Percentiles rank a stretch among this genome's conserved stretches.
phyloP scores from a whole-genome alignment of 2,113 vertebrate genomes.

The Ictalurus punctatus region DNA sequence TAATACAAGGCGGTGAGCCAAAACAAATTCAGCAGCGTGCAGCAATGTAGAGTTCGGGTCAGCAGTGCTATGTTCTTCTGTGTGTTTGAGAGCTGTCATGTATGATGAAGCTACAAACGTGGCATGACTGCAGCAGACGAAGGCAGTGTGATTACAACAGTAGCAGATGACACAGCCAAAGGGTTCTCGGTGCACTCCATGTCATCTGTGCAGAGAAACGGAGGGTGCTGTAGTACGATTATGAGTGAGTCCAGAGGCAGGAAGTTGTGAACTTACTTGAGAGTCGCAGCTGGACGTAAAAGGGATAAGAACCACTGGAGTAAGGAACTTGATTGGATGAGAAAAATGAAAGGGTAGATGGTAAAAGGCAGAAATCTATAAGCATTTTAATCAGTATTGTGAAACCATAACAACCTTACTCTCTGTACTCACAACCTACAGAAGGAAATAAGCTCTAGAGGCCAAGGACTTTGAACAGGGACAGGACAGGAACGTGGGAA shows the following conservation, averaged over 20 bases:
- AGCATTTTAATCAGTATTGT: background rate
- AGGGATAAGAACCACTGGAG: background rate
- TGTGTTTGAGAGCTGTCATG: background rate
- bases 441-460: background rate
- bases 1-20: too few relatives aligned
- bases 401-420: background rate
- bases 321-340: background rate
- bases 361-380: background rate
- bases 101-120: background rate
- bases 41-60: too few relatives aligned
- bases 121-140: background rate
- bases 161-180: background rate
- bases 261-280: too few relatives aligned
- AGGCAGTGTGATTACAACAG: background rate
- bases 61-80: background rate
- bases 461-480: slow-evolving; percentile 23
- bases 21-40: too few relatives aligned
- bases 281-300: background rate
- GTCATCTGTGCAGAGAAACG: background rate
- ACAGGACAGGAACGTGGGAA: slow-evolving; percentile 23
- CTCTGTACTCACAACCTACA: background rate
- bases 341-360: background rate
- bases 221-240: background rate
- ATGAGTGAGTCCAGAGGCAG: background rate
- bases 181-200: background rate